Percentiles rank a stretch among this genome's conserved stretches.
These are phyloP conservation scores for Urocynchramus pylzowi DNA, from an alignment of 2,113 vertebrate species.

Conservation along the genomic window DNA sequence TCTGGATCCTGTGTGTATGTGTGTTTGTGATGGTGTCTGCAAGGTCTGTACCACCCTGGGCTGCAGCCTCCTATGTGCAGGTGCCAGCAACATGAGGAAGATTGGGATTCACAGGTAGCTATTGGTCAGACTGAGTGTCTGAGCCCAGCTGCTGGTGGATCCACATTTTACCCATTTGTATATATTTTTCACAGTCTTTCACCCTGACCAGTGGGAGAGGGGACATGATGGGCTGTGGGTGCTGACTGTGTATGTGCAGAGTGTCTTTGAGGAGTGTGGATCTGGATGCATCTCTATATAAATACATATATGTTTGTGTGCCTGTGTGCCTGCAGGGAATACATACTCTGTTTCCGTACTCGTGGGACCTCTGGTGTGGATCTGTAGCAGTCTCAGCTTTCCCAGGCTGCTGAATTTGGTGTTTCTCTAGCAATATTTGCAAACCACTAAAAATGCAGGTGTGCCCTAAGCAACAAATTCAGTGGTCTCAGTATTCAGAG, in stretches of 20 bases:
- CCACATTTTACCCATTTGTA: accelerated
- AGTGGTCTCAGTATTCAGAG: not conserved
- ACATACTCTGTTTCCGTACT: accelerated
- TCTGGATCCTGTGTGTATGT: not conserved
- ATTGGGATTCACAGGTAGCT: not conserved
- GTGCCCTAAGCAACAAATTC: not conserved
- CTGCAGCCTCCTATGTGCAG: not conserved
- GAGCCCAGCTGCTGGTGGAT: not conserved
- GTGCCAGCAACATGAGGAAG: not conserved
- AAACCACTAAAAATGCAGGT: not conserved
- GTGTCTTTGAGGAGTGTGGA: not conserved
- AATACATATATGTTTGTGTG: not conserved
- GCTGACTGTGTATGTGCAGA: not conserved
- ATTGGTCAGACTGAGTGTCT: not conserved
- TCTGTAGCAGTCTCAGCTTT: not conserved
- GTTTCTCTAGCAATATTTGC: not conserved
- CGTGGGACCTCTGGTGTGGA: accelerated
- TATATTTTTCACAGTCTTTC: not conserved
- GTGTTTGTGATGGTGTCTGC: not conserved
- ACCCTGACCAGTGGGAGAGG: not conserved
- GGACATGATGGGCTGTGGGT: not conserved
- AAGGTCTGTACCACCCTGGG: not conserved
- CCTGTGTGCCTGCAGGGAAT: not conserved
- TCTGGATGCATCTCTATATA: not conserved
- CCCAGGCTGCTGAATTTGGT: accelerated